Percentiles rank a stretch among this genome's conserved stretches.
These are phyloP conservation scores for Drosophila dunni DNA, from an alignment of 1,140 invertebrate species.

Conservation along the genomic window DNA sequence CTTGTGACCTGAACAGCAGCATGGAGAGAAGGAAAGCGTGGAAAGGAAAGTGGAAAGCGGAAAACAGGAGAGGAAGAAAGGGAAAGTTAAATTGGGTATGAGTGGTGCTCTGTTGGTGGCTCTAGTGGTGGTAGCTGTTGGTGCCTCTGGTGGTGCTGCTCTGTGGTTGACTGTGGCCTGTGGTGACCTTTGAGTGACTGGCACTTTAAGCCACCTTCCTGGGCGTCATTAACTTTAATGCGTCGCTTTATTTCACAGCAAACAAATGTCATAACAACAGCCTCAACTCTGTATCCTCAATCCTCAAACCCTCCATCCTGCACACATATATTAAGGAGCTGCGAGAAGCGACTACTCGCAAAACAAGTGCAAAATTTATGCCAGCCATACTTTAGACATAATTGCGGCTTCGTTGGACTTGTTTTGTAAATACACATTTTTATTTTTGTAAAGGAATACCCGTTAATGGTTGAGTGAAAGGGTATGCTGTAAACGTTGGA, in stretches of 20 bases:
- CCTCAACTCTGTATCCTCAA: slow-evolving; percentile 15
- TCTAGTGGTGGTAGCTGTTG: slow-evolving; percentile 35
- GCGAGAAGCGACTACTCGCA: slow-evolving; percentile 36
- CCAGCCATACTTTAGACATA: slow-evolving; percentile 81
- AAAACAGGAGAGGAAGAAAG: neutral
- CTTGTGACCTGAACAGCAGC: slow-evolving; percentile 33
- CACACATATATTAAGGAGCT: neutral
- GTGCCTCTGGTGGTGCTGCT: slow-evolving; percentile 5
- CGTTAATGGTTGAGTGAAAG: no score
- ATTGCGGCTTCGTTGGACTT: slow-evolving; percentile 76
- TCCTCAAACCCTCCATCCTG: no score
- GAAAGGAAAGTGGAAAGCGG: neutral
- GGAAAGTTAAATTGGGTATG: slow-evolving; percentile 35
- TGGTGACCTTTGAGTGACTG: slow-evolving; percentile 71
- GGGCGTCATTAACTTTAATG: slow-evolving; percentile 82
- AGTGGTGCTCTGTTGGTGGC: slow-evolving; percentile 15
- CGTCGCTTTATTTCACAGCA: slow-evolving; percentile 78
- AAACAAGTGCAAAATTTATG: slow-evolving; percentile 80
- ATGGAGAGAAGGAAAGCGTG: neutral
- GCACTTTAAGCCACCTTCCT: slow-evolving; percentile 79
- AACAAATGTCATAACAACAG: slow-evolving; percentile 81
- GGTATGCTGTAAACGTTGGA: no score
- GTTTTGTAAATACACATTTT: slow-evolving; percentile 43
- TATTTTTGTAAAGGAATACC: neutral
- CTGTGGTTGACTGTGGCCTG: slow-evolving; percentile 42